Conservation (phyloP, 2,888 invertebrate genomes). For the Drosophila kuntzei region DNA sequence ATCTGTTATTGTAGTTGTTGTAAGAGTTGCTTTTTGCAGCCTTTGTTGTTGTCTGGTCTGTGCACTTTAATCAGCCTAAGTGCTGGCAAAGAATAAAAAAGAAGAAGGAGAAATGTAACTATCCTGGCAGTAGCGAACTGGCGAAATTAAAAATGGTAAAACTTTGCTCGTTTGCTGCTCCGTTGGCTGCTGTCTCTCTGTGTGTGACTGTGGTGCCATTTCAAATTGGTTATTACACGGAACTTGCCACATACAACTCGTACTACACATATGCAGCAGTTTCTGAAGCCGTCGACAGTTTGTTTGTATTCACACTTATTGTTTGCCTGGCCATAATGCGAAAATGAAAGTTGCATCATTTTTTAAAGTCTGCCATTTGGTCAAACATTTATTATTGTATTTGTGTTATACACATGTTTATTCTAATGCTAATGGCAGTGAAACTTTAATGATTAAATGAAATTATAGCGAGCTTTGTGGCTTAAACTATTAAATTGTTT, state of each 20-base stretch:
- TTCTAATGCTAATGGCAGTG: background rate
- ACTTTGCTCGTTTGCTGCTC: constrained; percentile 63
- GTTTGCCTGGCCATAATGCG: constrained; percentile 39
- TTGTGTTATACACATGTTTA: constrained; percentile 2
- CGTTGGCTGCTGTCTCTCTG: constrained; percentile 39
- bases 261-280: constrained; percentile 28
- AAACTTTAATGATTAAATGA: too few species aligned
- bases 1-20: constrained; percentile 26
- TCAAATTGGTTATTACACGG: constrained; percentile 74
- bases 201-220: constrained; percentile 59
- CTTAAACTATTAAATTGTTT: too few species aligned
- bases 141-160: constrained; percentile 70
- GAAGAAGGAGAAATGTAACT: constrained; percentile 1
- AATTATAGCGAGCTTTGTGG: too few species aligned
- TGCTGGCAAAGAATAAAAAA: constrained; percentile 44
- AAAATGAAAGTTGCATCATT: constrained; percentile 52
- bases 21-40: constrained; percentile 33
- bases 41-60: constrained; percentile 47
- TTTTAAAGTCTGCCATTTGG: constrained; percentile 23
- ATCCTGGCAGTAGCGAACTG: constrained; percentile 22
- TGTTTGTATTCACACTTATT: constrained; percentile 47
- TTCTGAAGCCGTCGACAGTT: constrained; percentile 36
- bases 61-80: constrained; percentile 80
- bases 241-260: constrained; percentile 34
- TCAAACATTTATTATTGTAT: constrained; percentile 7